Percentiles rank a stretch among this genome's conserved stretches.
phyloP scores from a whole-genome alignment of 2,113 vertebrate genomes.

The Bubo scandiacus region DNA sequence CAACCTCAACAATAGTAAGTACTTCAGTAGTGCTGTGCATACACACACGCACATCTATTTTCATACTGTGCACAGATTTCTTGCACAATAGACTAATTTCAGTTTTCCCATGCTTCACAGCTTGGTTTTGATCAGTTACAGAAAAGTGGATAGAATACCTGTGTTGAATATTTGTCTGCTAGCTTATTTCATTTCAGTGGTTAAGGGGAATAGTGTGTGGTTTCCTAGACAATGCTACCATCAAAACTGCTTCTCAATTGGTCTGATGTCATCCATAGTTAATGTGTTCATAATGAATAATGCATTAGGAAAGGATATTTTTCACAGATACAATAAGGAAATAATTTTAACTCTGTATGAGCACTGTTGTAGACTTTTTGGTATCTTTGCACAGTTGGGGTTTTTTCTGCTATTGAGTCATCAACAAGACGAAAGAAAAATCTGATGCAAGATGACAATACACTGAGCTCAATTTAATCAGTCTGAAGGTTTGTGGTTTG shows the following conservation, averaged over 20 bases:
- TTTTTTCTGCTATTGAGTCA: not conserved
- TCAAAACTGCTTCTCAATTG: constrained; percentile 63
- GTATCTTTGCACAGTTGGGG: not conserved
- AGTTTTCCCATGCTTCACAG: constrained; percentile 66
- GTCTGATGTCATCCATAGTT: constrained; percentile 62
- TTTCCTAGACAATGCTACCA: constrained; percentile 65
- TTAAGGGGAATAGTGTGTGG: constrained; percentile 46
- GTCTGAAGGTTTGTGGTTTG: not conserved
- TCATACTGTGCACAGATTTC: constrained; percentile 43
- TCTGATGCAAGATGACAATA: not conserved
- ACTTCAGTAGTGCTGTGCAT: not conserved
- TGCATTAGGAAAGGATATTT: constrained; percentile 51
- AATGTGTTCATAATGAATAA: constrained; percentile 67
- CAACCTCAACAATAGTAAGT: not conserved
- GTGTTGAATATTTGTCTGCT: constrained; percentile 42
- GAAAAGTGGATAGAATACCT: constrained; percentile 49
- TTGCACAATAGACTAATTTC: constrained; percentile 61
- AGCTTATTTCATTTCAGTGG: constrained; percentile 42
- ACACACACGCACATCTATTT: not conserved
- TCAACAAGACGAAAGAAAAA: not conserved
- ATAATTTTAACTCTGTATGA: not conserved
- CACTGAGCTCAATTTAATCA: not conserved
- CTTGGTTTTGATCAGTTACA: constrained; percentile 66
- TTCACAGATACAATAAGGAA: not conserved
- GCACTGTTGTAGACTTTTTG: not conserved